Base-by-base conservation (phyloP, 2,888 invertebrate genomes). In the Leptura quadrifasciata region DNA sequence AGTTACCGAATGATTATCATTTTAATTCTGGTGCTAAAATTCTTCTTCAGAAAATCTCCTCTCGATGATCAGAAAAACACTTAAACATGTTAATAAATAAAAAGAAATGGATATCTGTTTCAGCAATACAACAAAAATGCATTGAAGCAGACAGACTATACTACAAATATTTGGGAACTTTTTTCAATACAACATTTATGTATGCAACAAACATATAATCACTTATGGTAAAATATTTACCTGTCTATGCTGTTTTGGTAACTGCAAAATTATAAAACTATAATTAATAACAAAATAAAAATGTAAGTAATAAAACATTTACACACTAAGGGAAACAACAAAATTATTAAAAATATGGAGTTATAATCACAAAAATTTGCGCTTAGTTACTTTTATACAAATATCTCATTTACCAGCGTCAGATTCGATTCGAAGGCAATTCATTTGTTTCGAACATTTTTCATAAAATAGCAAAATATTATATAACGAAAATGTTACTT, bases 181-280 rank as follows among this genome's bases (percentile, higher is more conserved):
- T 47, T 47, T 15, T n/a, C 3, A 47, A n/a, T n/a, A 15, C n/a
- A 12, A 47, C 47, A 47, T 47, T 47, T 47, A 47, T 47, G 47
- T 47, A 47, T 47, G 47, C 47, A 15, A 47, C 47, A 47, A 47
- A 47, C 47, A 47, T 47, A 47, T 47, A 47, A 39, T 47, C 47
- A 47, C 47, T 47, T 15, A 47, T 47, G 47, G 47, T 47, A 47
- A 47, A 47, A 47, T 47, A 47, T 47, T 47, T 47, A 47, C 47
- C 47, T 47, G 47, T 47, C 47, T 47, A 47, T 47, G 47, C 47
- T 47, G 47, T 47, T 47, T 47, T 47, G 47, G 47, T n/a, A 47
- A 47, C 47, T 47, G 47, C 47, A 47, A 47, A 47, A 47, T 47
- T n/a, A 47, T 47, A 47, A 47, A 47, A 47, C 47, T 47, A 39